Conservation (phyloP, 2,888 invertebrate genomes). For the Helobdella robusta region DNA sequence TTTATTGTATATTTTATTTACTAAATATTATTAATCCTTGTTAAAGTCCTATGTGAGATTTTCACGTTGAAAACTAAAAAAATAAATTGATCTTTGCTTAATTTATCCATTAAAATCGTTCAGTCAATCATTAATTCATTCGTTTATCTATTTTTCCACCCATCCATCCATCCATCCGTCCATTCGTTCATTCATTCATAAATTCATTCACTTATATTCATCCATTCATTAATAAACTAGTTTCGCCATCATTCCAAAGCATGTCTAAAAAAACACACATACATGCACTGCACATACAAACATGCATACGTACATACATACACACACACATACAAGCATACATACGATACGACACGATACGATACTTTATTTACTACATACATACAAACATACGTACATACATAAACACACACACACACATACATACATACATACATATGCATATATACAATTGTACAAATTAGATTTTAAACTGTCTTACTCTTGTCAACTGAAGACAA, state of each 20-base stretch:
- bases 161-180: neutral
- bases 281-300: neutral
- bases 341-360: too few species aligned
- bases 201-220: neutral
- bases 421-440: constrained; percentile 2
- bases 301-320: constrained; percentile 3
- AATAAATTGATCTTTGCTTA: too few species aligned
- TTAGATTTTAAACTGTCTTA: too few species aligned
- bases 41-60: too few species aligned
- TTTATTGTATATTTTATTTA: too few species aligned
- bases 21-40: too few species aligned
- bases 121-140: neutral
- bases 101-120: too few species aligned
- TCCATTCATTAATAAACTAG: neutral
- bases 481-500: too few species aligned
- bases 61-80: too few species aligned
- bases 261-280: neutral
- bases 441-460: too few species aligned
- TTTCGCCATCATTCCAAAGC: neutral
- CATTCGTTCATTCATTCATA: neutral
- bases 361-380: too few species aligned
- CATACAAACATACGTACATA: constrained; percentile 1
- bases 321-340: neutral
- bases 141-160: neutral
- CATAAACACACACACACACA: neutral